phyloP scores from a whole-genome alignment of 2,888 invertebrate species.

The Platycheirus albimanus region DNA sequence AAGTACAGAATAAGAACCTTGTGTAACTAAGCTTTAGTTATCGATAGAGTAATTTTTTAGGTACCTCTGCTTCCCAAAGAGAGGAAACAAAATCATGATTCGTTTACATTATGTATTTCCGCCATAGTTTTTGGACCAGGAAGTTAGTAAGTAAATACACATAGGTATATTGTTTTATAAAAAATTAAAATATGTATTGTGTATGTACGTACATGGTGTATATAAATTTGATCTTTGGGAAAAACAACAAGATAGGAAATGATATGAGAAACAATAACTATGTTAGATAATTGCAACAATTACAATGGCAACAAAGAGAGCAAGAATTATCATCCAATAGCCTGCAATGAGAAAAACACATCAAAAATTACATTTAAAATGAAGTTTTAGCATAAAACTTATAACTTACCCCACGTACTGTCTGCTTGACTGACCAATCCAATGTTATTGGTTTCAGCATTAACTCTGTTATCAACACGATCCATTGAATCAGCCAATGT shows the following conservation, averaged over 20 bases:
- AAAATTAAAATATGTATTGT: constrained; percentile 53
- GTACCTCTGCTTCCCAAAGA: too few species aligned
- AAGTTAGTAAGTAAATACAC: too few species aligned
- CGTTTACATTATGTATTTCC: too few species aligned
- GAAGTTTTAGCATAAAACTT: neutral
- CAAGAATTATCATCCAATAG: constrained; percentile 89
- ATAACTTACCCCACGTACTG: constrained; percentile 86
- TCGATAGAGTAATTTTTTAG: too few species aligned
- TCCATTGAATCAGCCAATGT: constrained; percentile 89
- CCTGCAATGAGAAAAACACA: constrained; percentile 80
- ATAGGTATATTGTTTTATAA: neutral
- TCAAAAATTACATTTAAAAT: neutral
- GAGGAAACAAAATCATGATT: too few species aligned
- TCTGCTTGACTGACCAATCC: constrained; percentile 87
- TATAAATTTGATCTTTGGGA: constrained; percentile 69
- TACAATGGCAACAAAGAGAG: constrained; percentile 87
- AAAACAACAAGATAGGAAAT: constrained; percentile 58
- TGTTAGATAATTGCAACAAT: constrained; percentile 83
- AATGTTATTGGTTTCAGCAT: constrained; percentile 87
- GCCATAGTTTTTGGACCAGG: too few species aligned
- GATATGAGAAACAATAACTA: constrained; percentile 34
- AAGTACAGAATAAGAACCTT: too few species aligned
- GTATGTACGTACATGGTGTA: constrained; percentile 3
- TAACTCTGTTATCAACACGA: constrained; percentile 87
- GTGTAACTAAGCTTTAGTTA: too few species aligned